Base-by-base conservation (phyloP, 2,888 invertebrate genomes). In the Agriopis marginaria region DNA sequence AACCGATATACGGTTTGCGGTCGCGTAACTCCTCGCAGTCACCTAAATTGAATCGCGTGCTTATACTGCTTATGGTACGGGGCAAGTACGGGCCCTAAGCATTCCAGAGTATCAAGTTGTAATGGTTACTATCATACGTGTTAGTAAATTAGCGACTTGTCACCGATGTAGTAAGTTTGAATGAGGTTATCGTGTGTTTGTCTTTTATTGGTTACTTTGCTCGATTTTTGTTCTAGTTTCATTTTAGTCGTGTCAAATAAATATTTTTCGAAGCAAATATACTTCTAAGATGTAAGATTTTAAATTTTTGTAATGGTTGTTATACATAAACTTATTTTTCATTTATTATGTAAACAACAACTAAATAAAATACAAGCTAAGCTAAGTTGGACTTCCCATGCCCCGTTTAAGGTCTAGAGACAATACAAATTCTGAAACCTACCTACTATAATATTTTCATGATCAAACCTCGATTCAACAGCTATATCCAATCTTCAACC, bases 121-220 rank as follows among this genome's bases (percentile, higher is more conserved):
- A 58, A 14, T 17, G 56, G 56, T 45, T 42, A 42, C 23, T 58
- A 56, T 14, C n/a, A 39, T 44, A 47, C 60, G 63, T 64, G 65
- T 65, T 74, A 68, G 64, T 72, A 68, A 75, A 76, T 79, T 77
- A 72, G 71, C 74, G 61, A 69, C 51, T 70, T 67, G 72, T 73
- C 78, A 76, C 74, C 39, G 10, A 62, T 72, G 60, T 73, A 75
- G 63, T 69, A 75, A 62, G 68, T 69, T 83, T 82, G 75, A 89
- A 85, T 81, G 84, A 87, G 88, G 88, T 87, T 89, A 89, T 87
- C 86, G 76, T 77, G 45, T 58, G 58, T 83, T 81, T 83, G 81
- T 82, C 75, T 82, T 79, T 77, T 77, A 32, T 77, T 80, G 80
- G 82, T 86, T 82, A 82, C 72, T 72, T 73, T 79, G 72, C 63